Evolutionary conservation across 2,888 invertebrate species (phyloP), one percentile per base, ranked within the genome.

Genomic region (Thelaira solivaga): DNA sequence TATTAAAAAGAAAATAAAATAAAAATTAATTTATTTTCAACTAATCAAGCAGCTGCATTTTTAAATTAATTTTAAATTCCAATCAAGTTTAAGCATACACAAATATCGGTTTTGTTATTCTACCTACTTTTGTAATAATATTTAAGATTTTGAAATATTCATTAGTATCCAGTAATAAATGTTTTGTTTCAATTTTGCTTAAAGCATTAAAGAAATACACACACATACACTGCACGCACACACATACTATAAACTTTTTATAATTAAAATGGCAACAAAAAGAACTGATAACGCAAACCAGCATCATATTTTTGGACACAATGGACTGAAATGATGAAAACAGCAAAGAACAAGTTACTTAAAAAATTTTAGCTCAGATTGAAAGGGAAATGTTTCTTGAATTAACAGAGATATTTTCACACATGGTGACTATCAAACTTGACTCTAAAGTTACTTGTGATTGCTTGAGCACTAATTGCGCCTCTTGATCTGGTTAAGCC

Each of bases 181-280:
- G 36, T 72, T 72, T 72, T 72, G 41, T 72, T 77, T 73, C 73
- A 77, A 72, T 68, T 73, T 68, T 57, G 49, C 55, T 77, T 72
- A 68, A 71, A 69, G 62, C 68, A 68, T 68, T 64, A 51, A 49
- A 61, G 43, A 43, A 24, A 26, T 10, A 31, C 22, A 51, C 10
- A 16, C 22, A 71, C 29, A 43, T 16, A 49, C 18, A 24, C 11
- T 10, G 1, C 6, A 45, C 22, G 34, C 11, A 34, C 11, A 26
- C 26, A 26, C 31, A 10, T 45, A 59, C 34, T 55, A 65, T 51
- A n/a, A n/a, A n/a, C 29, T 34, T 65, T 71, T 65, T 36, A 53
- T 53, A 36, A 65, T 31, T n/a, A 51, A 45, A 71, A 65, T 45
- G 16, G 34, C 20, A 57, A 24, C 36, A 65, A 75, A 61, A 59